Evolutionary conservation across 2,888 invertebrate species (phyloP), one percentile per base, ranked within the genome.

Genomic region (Bellardia pandia): DNA sequence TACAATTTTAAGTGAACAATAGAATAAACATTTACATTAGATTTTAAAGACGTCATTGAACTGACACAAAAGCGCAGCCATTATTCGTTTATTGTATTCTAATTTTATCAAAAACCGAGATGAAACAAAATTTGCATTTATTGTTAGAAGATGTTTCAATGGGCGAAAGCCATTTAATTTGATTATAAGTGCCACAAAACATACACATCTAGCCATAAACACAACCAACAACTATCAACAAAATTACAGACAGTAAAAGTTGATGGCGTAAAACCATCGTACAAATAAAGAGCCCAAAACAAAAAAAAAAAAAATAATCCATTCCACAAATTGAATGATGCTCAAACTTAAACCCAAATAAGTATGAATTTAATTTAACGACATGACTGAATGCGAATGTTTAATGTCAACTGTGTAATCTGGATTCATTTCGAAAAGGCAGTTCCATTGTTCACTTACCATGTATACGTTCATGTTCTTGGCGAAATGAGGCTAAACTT

Each of bases 401-500:
- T 56, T 56, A 56, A 56, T 16, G 42, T 14, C 3, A 68, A 51
- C n/a, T 37, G 2, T 37, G 13, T 11, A 30, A 0, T 11, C 0
- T 33, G 11, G 9, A 45, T 16, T 11, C 16, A 53, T 7, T 16
- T 16, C n/a, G 14, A 51, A 51, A 51, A 14, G 13, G n/a, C 5
- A n/a, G n/a, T 13, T 13, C 51, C 16, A n/a, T 93, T 92, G 74
- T 48, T 45, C 16, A 80, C 84, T 87, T n/a, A 91, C 93, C 93
- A 89, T 93, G 94, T 83, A 94, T 88, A 64, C 94, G 92, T 90
- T 94, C 93, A 90, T 94, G 93, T 90, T 94, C 94, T 90, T 94
- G 93, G 16, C 92, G 93, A 90, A 96, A 96, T 7, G 95, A 94
- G 66, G 95, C 96, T 90, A 96, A 92, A 45, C 95, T 94, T 0